phyloP scores from a whole-genome alignment of 2,888 invertebrate genomes.

The Acanthosepion lycidas region DNA sequence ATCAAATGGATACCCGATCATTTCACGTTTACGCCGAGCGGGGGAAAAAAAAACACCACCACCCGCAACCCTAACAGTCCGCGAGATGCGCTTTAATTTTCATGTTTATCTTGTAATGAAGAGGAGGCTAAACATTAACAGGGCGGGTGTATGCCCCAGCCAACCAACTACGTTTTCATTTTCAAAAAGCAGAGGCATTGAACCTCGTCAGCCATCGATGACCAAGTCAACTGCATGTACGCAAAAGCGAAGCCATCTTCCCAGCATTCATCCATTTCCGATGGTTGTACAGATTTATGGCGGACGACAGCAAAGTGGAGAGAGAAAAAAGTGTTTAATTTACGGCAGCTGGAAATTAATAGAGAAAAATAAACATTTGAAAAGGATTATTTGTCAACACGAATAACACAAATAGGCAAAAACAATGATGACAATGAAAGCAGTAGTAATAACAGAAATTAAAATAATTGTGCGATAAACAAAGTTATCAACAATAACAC shows the following conservation, averaged over 20 bases:
- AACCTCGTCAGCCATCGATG: not conserved
- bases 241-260: constrained; percentile 20
- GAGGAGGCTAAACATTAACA: not conserved
- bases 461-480: not conserved
- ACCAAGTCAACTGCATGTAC: not conserved
- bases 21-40: not conserved
- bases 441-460: not conserved
- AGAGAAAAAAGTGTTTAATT: not conserved
- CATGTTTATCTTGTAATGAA: not conserved
- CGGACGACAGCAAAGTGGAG: not conserved
- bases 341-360: not conserved
- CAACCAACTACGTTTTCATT: not conserved
- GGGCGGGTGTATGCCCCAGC: not conserved
- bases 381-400: not conserved
- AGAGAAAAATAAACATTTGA: constrained; percentile 8
- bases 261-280: not conserved
- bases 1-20: not conserved
- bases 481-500: not conserved
- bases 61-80: not conserved
- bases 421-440: not conserved
- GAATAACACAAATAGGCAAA: not conserved
- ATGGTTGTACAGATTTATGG: not conserved
- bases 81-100: not conserved
- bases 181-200: not conserved
- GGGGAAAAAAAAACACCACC: not conserved